Base-by-base conservation (phyloP, 2,888 invertebrate species). In the Asteroscopus sphinx region DNA sequence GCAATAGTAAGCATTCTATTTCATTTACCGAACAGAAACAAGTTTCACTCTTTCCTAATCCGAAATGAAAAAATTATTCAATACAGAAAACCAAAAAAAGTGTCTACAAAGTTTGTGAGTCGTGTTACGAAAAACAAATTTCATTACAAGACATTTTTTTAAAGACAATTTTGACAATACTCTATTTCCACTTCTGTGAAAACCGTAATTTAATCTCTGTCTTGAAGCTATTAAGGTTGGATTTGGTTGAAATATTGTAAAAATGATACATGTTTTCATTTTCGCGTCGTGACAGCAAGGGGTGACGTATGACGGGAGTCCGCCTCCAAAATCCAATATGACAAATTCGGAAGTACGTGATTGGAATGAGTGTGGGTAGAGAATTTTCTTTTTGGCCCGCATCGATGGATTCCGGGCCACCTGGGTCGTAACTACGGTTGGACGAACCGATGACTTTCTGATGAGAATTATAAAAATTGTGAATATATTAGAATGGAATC, bases 261-360 rank as follows among this genome's bases (percentile, higher is more conserved):
- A 74, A 82, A 84, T 90, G 91, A 91, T 90, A 87, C 90, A 91
- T 90, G 90, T 90, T 92, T 92, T 91, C 92, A 91, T 92, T 93
- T 93, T 88, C 88, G 77, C 89, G 82, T 81, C 80, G 80, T 92
- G 93, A 92, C 92, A 93, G 88, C 85, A 83, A 85, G 83, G 86
- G 89, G 85, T 82, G 86, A 88, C 84, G 90, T 88, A 89, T 92
- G 92, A 90, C 83, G 88, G 89, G 88, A 85, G 83, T 77, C 81
- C 82, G 84, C 88, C 81, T 88, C 82, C 87, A 88, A 93, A 93
- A 93, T 94, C 93, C 93, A 94, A 94, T 94, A 94, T 94, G 93
- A 93, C 93, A 94, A 94, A 93, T 94, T 94, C 90, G 90, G 88
- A 86, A 88, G 86, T 88, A 93, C 93, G 93, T 94, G 93, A 92